These are phyloP conservation scores for Drosophila borborema DNA, from an alignment of 2,888 invertebrate species.

Conservation along the genomic window DNA sequence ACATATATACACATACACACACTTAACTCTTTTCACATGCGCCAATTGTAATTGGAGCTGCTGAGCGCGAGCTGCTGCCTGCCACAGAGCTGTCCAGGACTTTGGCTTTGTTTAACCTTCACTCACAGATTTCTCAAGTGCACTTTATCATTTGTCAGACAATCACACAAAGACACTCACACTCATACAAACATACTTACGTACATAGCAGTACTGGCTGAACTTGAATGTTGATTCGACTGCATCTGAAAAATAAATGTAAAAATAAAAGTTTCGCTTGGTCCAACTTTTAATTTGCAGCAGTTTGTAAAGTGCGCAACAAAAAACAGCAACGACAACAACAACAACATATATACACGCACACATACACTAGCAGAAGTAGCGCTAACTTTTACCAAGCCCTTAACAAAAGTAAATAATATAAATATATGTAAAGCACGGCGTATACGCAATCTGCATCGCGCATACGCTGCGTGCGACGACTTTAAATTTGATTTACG, in stretches of 20 bases:
- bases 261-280: constrained; percentile 42
- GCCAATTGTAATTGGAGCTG: constrained; percentile 25
- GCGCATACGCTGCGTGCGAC: constrained; percentile 58
- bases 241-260: constrained; percentile 27
- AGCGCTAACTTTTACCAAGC: constrained; percentile 30
- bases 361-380: background rate
- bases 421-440: constrained; percentile 28
- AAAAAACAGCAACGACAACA: constrained; percentile 14
- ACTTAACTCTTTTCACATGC: constrained; percentile 59
- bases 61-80: constrained; percentile 11
- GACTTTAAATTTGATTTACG: constrained; percentile 50
- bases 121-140: constrained; percentile 48
- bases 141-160: constrained; percentile 61
- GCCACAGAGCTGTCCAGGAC: constrained; percentile 18
- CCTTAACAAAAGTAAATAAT: constrained; percentile 15
- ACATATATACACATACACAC: background rate
- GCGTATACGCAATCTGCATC: constrained; percentile 59
- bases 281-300: constrained; percentile 68
- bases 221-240: constrained; percentile 36
- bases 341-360: background rate
- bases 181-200: constrained; percentile 6
- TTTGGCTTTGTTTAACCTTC: constrained; percentile 39
- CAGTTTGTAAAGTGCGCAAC: constrained; percentile 30
- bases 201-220: constrained; percentile 11
- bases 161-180: constrained; percentile 37